Evolutionary conservation across 2,888 invertebrate species (phyloP), one percentile per base, ranked within the genome.

Genomic region (Sturmia bella): DNA sequence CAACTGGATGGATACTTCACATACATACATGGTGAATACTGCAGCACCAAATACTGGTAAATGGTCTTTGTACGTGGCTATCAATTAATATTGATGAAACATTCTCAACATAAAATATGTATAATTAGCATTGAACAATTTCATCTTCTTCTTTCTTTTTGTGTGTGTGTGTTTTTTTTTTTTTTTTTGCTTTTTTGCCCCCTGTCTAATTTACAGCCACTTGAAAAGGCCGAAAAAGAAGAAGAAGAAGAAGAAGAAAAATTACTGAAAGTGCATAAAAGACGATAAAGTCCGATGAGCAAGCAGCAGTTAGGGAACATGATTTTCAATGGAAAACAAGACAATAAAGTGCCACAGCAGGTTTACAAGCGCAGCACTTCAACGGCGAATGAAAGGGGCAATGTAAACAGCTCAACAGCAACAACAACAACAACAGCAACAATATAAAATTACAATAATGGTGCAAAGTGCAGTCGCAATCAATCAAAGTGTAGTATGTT

Each of bases 391-490:
- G 11, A 64, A 39, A 17, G 37, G 59, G 21, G 13, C n/a, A n/a
- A 24, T 24, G 2, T 37, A 17, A 66, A 45, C 43, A 66, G 45
- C 52, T 32, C 41, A 17, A 32, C 32, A 7, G 7, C 7, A 32
- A 7, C 32, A 32, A 7, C 32, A 32, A 7, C 32, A 32, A 9
- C 32, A 32, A 32, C 32, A 70, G 45, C 21, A 61, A 43, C 32
- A 73, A 70, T 12, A 61, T 64, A 50, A 79, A 63, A 57, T 41
- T 39, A 64, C 77, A 70, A 74, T 77, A 77, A 77, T 73, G 78
- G 81, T 79, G 84, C 84, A 85, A 84, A 87, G 85, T 87, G 87
- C 87, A 87, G 85, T 88, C 86, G 85, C 86, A 87, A 89, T 89
- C 89, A 88, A 88, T 88, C 89, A 88, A 86, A 85, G 80, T 83